Conservation (phyloP, 2,888 invertebrate species). For the Drosophila villosipedis region DNA sequence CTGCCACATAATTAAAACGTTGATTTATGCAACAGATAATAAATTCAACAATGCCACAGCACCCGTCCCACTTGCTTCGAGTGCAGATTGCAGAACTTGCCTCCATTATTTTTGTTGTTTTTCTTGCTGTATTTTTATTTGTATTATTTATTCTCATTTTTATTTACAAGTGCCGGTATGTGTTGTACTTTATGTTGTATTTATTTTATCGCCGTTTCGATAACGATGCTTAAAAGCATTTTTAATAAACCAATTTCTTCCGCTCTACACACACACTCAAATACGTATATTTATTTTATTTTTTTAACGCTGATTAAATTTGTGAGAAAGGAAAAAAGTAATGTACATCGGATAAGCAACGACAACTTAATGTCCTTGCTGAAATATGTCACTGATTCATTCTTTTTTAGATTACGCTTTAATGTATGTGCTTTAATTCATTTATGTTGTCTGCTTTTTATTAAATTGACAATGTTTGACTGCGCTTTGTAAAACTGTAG, state of each 20-base stretch:
- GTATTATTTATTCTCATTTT: constrained; percentile 27
- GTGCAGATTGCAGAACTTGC: constrained; percentile 21
- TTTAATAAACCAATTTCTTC: constrained; percentile 57
- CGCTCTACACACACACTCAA: constrained; percentile 1
- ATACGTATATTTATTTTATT: background rate
- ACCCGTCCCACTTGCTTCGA: background rate
- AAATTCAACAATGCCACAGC: constrained; percentile 57
- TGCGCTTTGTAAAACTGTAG: background rate
- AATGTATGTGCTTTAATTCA: constrained; percentile 9
- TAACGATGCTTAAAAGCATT: constrained; percentile 58
- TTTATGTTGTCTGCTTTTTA: constrained; percentile 1
- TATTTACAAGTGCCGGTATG: constrained; percentile 32
- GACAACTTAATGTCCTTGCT: constrained; percentile 25
- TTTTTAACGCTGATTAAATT: constrained; percentile 29
- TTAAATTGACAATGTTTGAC: background rate
- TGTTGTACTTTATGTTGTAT: constrained; percentile 38
- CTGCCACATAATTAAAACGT: constrained; percentile 73
- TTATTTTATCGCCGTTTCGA: constrained; percentile 51
- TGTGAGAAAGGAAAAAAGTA: constrained; percentile 15
- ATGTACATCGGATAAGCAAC: constrained; percentile 28
- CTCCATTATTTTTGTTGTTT: constrained; percentile 8
- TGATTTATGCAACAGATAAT: constrained; percentile 71
- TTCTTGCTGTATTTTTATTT: constrained; percentile 12
- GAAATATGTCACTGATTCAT: constrained; percentile 10
- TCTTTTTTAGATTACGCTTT: constrained; percentile 6